Conservation (phyloP, 2,888 invertebrate species). For the Unio pictorum region DNA sequence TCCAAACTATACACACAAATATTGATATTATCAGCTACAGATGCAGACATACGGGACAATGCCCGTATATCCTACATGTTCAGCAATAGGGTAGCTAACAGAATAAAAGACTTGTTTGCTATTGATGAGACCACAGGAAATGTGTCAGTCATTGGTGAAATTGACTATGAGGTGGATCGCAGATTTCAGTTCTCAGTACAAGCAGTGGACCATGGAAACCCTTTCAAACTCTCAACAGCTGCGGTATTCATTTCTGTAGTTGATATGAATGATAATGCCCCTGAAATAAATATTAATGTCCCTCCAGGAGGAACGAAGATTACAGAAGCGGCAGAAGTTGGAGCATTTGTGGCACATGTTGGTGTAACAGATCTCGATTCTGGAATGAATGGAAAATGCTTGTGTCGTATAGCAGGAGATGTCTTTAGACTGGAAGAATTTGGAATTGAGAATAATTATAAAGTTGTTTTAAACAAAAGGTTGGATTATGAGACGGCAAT, state of each 20-base stretch:
- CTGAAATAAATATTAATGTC: constrained; percentile 86
- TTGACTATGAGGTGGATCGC: constrained; percentile 87
- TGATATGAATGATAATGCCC: constrained; percentile 90
- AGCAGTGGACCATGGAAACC: constrained; percentile 51
- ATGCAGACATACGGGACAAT: constrained; percentile 88
- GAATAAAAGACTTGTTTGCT: constrained; percentile 48
- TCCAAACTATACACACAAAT: constrained; percentile 41
- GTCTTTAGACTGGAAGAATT: constrained; percentile 41
- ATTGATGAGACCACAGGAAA: constrained; percentile 91
- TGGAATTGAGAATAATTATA: constrained; percentile 42
- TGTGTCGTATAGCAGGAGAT: constrained; percentile 49
- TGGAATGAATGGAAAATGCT: constrained; percentile 54
- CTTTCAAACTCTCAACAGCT: constrained; percentile 73
- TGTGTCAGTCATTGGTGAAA: constrained; percentile 82
- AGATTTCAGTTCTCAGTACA: constrained; percentile 81
- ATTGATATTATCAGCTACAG: constrained; percentile 81
- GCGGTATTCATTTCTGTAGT: constrained; percentile 73
- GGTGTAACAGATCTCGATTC: constrained; percentile 77
- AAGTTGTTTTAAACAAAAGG: constrained; percentile 45
- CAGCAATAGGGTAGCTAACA: constrained; percentile 42
- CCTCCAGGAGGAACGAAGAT: constrained; percentile 80
- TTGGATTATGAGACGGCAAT: constrained; percentile 58
- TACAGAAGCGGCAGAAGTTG: constrained; percentile 82
- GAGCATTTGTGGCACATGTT: constrained; percentile 93
- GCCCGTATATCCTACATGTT: constrained; percentile 74